Percentiles rank a stretch among this genome's conserved stretches.
Conservation (phyloP, 2,113 vertebrate genomes). For the Puma concolor region DNA sequence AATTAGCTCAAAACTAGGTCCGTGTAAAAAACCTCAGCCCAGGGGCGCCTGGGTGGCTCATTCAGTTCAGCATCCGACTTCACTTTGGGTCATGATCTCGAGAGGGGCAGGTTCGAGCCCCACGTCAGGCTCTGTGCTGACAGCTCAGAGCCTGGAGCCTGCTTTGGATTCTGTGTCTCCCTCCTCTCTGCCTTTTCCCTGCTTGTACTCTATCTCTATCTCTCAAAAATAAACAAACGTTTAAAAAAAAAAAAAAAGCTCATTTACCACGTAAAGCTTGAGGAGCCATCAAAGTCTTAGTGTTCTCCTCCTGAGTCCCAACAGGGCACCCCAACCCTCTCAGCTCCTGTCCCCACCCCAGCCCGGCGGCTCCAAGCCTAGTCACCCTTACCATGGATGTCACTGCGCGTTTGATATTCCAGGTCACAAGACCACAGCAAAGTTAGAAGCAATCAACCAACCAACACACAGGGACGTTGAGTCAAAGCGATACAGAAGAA, state of each 20-base stretch:
- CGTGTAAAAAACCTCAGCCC: background rate
- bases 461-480: background rate
- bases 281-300: background rate
- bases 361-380: background rate
- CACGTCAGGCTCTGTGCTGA: too few species aligned
- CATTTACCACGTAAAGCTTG: too few species aligned
- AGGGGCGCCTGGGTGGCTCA: too few species aligned
- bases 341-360: background rate
- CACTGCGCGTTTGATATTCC: background rate
- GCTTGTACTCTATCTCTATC: too few species aligned
- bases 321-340: background rate
- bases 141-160: too few species aligned
- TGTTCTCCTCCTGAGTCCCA: background rate
- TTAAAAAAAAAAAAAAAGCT: background rate
- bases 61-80: too few species aligned
- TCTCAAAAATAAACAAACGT: too few species aligned
- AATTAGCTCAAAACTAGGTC: background rate
- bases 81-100: too few species aligned
- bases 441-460: background rate
- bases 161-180: too few species aligned
- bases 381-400: background rate
- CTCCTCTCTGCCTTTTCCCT: too few species aligned
- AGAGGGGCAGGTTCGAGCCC: too few species aligned
- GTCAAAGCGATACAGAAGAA: conserved; percentile 30
- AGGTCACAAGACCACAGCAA: background rate